Conservation (phyloP, 2,797 vertebrate species). For the Thripadectes ignobilis region DNA sequence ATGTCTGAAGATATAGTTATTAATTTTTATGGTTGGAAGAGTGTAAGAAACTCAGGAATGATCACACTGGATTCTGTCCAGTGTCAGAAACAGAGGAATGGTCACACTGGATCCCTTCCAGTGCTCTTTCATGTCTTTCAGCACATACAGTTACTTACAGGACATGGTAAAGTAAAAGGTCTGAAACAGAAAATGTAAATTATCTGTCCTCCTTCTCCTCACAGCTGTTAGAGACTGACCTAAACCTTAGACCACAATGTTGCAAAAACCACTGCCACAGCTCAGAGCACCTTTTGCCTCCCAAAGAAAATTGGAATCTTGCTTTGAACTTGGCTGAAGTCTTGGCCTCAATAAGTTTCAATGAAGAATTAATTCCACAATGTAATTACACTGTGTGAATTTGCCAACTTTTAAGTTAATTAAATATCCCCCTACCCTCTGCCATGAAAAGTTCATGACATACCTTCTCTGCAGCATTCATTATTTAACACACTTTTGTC, state of each 20-base stretch:
- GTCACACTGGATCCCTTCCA: background rate
- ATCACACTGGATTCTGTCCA: background rate
- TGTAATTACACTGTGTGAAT: slow-evolving; percentile 23
- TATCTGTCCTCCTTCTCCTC: background rate
- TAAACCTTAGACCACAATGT: background rate
- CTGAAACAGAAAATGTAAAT: background rate
- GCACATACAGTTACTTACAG: background rate
- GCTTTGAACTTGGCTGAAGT: background rate
- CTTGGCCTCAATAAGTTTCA: background rate
- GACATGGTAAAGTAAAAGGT: background rate
- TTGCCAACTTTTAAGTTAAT: slow-evolving; percentile 43
- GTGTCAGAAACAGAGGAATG: background rate
- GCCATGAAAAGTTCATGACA: slow-evolving; percentile 5
- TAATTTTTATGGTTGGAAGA: background rate
- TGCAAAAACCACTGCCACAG: background rate
- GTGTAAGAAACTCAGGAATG: background rate
- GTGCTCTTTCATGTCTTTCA: background rate
- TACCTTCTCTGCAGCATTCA: background rate
- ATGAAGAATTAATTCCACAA: slow-evolving; percentile 32
- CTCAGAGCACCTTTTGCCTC: background rate
- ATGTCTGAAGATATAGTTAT: background rate
- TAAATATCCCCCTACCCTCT: slow-evolving; percentile 14
- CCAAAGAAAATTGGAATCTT: background rate
- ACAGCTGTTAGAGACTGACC: background rate
- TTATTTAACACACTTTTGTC: slow-evolving; percentile 11